Base-by-base conservation (phyloP, 2,113 vertebrate species). In the Sander lucioperca region DNA sequence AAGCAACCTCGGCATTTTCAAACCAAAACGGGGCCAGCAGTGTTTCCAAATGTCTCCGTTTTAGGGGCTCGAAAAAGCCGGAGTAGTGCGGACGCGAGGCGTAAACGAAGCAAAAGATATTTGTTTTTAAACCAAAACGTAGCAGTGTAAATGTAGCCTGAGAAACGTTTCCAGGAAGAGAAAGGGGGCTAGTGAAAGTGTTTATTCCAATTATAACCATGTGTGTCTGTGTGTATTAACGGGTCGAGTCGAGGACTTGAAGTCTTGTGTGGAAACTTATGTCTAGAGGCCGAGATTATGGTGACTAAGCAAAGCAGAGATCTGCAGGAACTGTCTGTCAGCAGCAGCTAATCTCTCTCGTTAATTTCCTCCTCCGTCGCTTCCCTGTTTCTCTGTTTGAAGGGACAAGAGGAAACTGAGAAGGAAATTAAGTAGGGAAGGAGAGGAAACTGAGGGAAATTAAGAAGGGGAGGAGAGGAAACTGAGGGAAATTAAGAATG, bases 281-380 rank as follows among this genome's bases (percentile, higher is more conserved):
- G 83, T 81, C 21, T 68, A 61, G 84, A 86, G 57, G 63, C 54
- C 3, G 48, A 62, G 72, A 63, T 57, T 43, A 14, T 36, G 23
- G 11, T 74, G 84, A 90, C 87, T 92, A 86, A 86, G 92, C 89
- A 92, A 69, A 87, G 79, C 71, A 4, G 83, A 79, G 89, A 88
- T 92, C 76, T 81, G 18, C 58, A 63, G 58, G 77, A 71, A 19
- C 43, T 10, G 71, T n/a, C 61, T 4, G 67, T 90, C 85, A 86
- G 85, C 90, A 80, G 27, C 43, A 53, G 74, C 39, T 91, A 85
- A 92, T 88, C 86, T 51, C 21, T 65, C 51, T 11, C 9, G 0
- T n/a, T 69, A 25, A 48, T 21, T 61, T 75, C 66, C 33, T 82
- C 65, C 21, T 71, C 48, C 23, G 21, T 48, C 8, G 0, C 47